These are phyloP conservation scores for Quadroppia sp. DNA, from an alignment of 2,888 invertebrate genomes.

Conservation along the genomic window DNA sequence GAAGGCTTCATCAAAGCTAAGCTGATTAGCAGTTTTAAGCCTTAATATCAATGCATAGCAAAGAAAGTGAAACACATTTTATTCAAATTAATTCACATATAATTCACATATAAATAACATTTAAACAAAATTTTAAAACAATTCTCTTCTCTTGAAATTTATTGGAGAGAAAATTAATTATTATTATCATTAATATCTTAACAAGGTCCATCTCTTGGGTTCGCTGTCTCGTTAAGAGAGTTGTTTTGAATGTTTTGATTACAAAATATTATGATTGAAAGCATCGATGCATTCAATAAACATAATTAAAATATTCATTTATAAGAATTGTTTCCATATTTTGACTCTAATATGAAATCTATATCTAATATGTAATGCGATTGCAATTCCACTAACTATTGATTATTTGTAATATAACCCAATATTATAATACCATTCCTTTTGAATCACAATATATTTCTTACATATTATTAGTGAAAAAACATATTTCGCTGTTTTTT, in stretches of 20 bases:
- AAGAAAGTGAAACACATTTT: background rate
- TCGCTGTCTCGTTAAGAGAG: too few species aligned
- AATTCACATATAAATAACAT: too few species aligned
- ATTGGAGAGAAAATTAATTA: too few species aligned
- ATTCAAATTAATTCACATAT: too few species aligned
- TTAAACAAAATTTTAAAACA: too few species aligned
- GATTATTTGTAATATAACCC: background rate
- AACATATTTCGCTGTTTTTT: background rate
- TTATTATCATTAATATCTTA: too few species aligned
- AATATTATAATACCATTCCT: background rate
- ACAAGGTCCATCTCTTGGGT: too few species aligned
- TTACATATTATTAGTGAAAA: background rate
- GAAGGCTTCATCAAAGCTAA: background rate
- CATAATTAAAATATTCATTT: too few species aligned
- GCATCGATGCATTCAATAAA: too few species aligned
- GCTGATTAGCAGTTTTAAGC: background rate
- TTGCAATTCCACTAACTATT: background rate
- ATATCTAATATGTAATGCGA: background rate
- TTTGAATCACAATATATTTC: background rate
- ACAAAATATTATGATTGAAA: too few species aligned
- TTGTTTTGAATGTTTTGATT: too few species aligned
- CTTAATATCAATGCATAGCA: background rate
- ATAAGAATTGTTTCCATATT: background rate
- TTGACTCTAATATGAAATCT: slow-evolving; percentile 5
- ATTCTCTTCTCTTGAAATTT: too few species aligned